phyloP scores from a whole-genome alignment of 2,113 vertebrate genomes.

The Ardeotis arabs region DNA sequence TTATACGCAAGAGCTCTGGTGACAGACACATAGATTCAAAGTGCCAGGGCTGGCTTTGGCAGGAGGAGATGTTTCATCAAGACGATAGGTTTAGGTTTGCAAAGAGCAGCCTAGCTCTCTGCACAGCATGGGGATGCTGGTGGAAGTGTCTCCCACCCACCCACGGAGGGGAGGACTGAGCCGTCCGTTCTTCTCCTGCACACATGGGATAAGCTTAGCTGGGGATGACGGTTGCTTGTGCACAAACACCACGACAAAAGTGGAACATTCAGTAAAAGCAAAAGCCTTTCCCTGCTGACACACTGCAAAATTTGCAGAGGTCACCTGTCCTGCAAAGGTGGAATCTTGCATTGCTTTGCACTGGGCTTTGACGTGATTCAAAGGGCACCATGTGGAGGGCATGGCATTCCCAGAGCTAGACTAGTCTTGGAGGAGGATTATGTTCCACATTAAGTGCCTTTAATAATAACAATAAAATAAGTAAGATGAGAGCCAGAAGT shows the following conservation, averaged over 20 bases:
- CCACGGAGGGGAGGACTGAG: rapidly evolving
- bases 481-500: neutral
- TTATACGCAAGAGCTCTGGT: neutral
- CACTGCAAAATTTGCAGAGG: neutral
- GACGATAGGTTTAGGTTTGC: neutral
- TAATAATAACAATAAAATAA: neutral
- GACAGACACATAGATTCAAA: constrained; percentile 10
- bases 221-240: neutral
- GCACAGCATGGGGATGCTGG: neutral
- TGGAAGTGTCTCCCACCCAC: neutral
- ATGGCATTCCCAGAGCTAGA: neutral
- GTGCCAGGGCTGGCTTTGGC: neutral
- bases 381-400: rapidly evolving
- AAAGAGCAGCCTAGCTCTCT: neutral
- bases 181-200: rapidly evolving
- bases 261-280: neutral
- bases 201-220: neutral
- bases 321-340: neutral
- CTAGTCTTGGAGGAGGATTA: neutral
- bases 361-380: neutral
- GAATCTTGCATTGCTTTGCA: neutral
- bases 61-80: neutral
- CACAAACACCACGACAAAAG: neutral
- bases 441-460: neutral
- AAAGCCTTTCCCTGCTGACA: neutral